phyloP scores from a whole-genome alignment of 2,797 vertebrate genomes.

The Danio aesculapii region DNA sequence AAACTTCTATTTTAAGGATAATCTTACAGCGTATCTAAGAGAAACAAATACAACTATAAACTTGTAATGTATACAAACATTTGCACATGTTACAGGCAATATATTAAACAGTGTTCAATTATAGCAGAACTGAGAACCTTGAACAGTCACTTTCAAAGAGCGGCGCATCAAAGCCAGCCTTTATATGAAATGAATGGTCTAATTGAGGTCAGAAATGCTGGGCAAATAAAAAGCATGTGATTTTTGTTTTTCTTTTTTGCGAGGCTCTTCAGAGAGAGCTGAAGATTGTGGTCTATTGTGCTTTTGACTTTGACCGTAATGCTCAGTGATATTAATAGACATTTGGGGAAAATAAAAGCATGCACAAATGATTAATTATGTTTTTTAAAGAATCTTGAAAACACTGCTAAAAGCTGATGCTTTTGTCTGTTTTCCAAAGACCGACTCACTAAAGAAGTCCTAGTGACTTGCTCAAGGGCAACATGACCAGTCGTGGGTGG shows the following conservation, averaged over 20 bases:
- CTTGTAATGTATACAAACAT: too few species aligned
- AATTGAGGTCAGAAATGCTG: constrained; percentile 32
- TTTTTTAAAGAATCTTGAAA: constrained; percentile 10
- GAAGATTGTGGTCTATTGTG: constrained; percentile 17
- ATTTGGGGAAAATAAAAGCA: constrained; percentile 4
- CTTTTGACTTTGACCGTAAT: constrained; percentile 23
- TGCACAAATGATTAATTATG: constrained; percentile 28
- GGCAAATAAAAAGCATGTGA: constrained; percentile 39
- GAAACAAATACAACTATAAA: too few species aligned
- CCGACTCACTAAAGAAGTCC: background rate
- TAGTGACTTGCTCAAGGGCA: constrained; percentile 20
- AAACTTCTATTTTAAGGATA: too few species aligned
- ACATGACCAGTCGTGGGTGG: background rate
- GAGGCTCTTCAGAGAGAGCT: background rate
- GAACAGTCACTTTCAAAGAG: background rate
- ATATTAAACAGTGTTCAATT: background rate
- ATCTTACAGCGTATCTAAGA: too few species aligned
- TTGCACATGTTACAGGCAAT: too few species aligned
- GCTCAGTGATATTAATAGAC: constrained; percentile 30
- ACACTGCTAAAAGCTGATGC: constrained; percentile 18
- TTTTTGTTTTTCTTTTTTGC: constrained; percentile 7
- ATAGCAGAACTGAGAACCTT: background rate
- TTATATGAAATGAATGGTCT: constrained; percentile 17
- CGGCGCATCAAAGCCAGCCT: constrained; percentile 14
- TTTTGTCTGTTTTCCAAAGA: constrained; percentile 18